Base-by-base conservation (phyloP, 2,888 invertebrate species). In the Anthrax anthrax region DNA sequence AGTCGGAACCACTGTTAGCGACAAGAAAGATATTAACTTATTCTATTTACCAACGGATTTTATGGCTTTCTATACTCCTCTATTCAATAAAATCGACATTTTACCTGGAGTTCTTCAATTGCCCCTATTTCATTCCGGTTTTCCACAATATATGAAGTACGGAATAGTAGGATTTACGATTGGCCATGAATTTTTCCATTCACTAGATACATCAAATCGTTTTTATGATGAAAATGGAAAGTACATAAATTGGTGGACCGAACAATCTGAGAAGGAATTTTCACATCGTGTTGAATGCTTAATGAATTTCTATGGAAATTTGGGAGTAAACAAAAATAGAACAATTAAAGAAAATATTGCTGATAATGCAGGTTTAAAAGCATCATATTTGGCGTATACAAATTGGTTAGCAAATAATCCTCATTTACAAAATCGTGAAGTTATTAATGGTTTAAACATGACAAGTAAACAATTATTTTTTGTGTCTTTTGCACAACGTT, bases 401-500 rank as follows among this genome's bases (percentile, higher is more conserved):
- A n/a, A 12, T 18, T 44, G 17, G 32, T 14, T 39, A 12, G 13
- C 32, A 16, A 16, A 18, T 9, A 44, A 14, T 14, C 1, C n/a
- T 10, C 13, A 8, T 27, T 13, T 27, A 8, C 9, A 29, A 18
- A 39, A 38, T 16, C 18, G 27, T 14, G 39, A 44, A 29, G 16
- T 2, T 4, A 6, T 39, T 12, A 39, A 13, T 3, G 32, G 34
- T n/a, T 18, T 39, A 1, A 40, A 39, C 14, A 19, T 39, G 12
- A 39, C 17, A 13, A 36, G 14, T 32, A 17, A 44, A n/a, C n/a
- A n/a, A n/a, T n/a, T n/a, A n/a, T n/a, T n/a, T n/a, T n/a, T n/a
- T n/a, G n/a, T n/a, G n/a, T 32, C 32, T 40, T 39, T 32, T 34
- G 39, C 19, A 18, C 47, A 45, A 49, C 18, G 27, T 18, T 37